Evolutionary conservation across 2,797 vertebrate genomes (phyloP).

Genomic region (Astyanax mexicanus): DNA sequence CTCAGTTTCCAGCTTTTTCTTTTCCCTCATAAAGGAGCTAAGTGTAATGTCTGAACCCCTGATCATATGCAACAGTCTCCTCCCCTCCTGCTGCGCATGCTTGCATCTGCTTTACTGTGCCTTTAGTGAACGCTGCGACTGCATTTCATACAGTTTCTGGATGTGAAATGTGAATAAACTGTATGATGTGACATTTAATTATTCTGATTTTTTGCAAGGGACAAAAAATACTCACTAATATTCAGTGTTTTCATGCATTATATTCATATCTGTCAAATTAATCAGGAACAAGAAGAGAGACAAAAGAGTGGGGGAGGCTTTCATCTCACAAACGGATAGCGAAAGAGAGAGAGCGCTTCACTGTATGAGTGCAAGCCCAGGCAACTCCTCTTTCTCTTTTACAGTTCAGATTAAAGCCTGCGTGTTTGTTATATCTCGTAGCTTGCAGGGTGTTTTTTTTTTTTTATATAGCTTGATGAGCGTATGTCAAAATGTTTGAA

Average conservation of each 20-base stretch:
- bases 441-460: neutral
- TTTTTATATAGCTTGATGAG: neutral
- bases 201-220: neutral
- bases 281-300: constrained; percentile 40
- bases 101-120: constrained; percentile 26
- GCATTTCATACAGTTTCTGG: constrained; percentile 25
- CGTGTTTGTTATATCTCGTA: constrained; percentile 8
- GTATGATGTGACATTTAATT: constrained; percentile 43
- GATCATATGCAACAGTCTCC: constrained; percentile 1
- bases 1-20: neutral
- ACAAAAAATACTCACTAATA: constrained; percentile 2
- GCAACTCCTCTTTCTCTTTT: neutral
- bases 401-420: constrained; percentile 21
- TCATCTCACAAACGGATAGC: constrained; percentile 20
- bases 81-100: constrained; percentile 28
- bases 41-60: neutral
- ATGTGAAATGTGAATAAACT: neutral
- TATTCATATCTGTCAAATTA: constrained; percentile 40
- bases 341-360: neutral
- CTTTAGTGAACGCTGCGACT: constrained; percentile 37
- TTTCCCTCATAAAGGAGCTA: neutral
- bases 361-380: neutral
- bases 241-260: constrained; percentile 34
- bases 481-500: neutral
- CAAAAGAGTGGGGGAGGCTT: constrained; percentile 34